These are phyloP conservation scores for Fabriciana adippe DNA, from an alignment of 2,888 invertebrate species.

Conservation along the genomic window DNA sequence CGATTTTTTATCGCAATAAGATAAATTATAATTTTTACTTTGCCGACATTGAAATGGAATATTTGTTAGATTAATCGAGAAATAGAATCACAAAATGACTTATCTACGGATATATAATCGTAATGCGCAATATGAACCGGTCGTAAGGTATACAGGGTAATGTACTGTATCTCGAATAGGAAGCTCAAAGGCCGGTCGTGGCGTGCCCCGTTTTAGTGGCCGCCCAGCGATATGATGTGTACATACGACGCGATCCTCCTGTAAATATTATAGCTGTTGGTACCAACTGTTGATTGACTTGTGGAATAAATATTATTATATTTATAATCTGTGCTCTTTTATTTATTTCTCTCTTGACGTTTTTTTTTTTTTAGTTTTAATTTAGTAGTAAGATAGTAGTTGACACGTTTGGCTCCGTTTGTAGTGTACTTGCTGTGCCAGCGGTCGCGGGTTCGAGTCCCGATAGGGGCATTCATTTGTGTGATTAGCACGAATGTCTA, in stretches of 20 bases:
- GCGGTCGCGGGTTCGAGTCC: no score
- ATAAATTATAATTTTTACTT: no score
- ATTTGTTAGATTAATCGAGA: background rate
- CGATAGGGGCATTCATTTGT: no score
- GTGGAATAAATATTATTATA: constrained; percentile 75
- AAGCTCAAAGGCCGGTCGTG: constrained; percentile 14
- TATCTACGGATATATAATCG: background rate
- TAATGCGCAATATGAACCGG: constrained; percentile 16
- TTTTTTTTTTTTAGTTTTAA: background rate
- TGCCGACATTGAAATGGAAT: no score
- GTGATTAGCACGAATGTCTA: no score
- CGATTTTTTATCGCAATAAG: no score
- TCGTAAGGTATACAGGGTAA: constrained; percentile 41
- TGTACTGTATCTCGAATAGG: constrained; percentile 39
- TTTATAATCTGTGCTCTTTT: constrained; percentile 56
- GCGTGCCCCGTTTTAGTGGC: constrained; percentile 49
- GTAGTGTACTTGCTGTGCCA: no score
- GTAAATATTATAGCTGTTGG: constrained; percentile 46
- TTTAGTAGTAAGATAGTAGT: no score
- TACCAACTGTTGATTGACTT: constrained; percentile 62
- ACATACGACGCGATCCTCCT: constrained; percentile 40
- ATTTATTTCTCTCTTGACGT: background rate
- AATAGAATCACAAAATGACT: background rate
- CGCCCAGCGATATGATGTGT: constrained; percentile 26
- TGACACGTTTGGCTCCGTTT: no score